phyloP scores from a whole-genome alignment of 2,113 vertebrate species.

The Stigmatopora nigra region DNA sequence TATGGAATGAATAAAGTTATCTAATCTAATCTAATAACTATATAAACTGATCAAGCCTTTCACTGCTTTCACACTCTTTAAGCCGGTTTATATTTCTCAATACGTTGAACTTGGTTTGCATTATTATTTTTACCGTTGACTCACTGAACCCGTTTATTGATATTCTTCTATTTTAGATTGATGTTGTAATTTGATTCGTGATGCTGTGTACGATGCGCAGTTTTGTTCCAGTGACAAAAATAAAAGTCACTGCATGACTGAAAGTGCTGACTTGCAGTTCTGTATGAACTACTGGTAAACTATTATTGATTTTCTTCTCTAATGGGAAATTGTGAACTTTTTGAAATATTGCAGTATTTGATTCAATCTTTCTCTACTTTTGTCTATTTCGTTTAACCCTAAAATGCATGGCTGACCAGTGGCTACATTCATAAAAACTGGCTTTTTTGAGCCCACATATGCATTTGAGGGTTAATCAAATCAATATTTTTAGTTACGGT shows the following conservation, averaged over 20 bases:
- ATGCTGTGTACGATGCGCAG: background rate
- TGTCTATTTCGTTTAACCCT: background rate
- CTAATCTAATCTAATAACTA: too few relatives aligned
- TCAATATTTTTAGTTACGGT: background rate
- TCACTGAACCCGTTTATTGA: background rate
- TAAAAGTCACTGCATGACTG: background rate
- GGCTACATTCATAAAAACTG: too few relatives aligned
- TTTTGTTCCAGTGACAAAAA: background rate
- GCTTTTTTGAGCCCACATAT: too few relatives aligned
- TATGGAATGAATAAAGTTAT: too few relatives aligned
- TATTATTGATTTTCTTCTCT: conserved; percentile 8
- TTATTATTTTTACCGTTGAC: too few relatives aligned
- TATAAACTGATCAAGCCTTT: too few relatives aligned
- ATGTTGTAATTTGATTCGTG: background rate
- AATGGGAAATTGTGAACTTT: background rate
- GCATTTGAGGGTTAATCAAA: background rate
- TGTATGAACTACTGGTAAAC: conserved; percentile 5
- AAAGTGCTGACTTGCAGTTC: conserved; percentile 6
- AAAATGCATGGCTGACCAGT: too few relatives aligned
- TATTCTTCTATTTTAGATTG: background rate
- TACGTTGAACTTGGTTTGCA: too few relatives aligned
- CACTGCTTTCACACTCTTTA: too few relatives aligned
- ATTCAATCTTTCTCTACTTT: background rate
- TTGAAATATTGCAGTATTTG: background rate
- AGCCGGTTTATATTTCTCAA: too few relatives aligned